Evolutionary conservation across 2,888 invertebrate genomes (phyloP), one percentile per base, ranked within the genome.

Genomic region (Watsonalla binaria): DNA sequence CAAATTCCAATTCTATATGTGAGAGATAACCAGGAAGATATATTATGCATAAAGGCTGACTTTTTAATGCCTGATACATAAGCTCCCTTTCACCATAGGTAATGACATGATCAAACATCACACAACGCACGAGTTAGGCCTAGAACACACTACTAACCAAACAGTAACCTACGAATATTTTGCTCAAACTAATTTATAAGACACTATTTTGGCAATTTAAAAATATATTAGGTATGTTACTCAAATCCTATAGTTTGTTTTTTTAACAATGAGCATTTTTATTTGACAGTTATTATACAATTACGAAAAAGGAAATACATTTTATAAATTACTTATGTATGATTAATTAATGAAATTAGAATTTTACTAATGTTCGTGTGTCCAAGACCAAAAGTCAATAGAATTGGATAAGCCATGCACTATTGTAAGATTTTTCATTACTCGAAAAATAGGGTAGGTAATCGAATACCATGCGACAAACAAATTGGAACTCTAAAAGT

Each of bases 41-140:
- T 42, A 42, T 42, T 42, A 5, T 11, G 11, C 42, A 11, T 1
- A 5, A 11, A 42, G 5, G 42, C 42, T 42, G 46, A 46, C 62
- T 58, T 54, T 60, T 68, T 70, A 69, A 65, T 64, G 52, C 62
- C 70, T 63, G 66, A 63, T 68, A 74, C 67, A 71, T 69, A 78
- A 78, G 76, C 76, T 72, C 70, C 78, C 81, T 76, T 72, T 70
- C 76, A 82, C 85, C 82, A 69, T 68, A 72, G 63, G 73, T 60
- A 56, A 78, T 76, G 70, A 68, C 68, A 76, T 76, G 73, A 64
- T 56, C 65, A 61, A 61, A 80, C 72, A 70, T 76, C 72, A 79
- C 75, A 75, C 69, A 70, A 77, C 65, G 66, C 63, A 67, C 55
- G 68, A 65, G 39, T 49, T 9, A 49, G 24, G 33, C 9, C 15